phyloP scores from a whole-genome alignment of 1,140 invertebrate species.

The Ips typographus region DNA sequence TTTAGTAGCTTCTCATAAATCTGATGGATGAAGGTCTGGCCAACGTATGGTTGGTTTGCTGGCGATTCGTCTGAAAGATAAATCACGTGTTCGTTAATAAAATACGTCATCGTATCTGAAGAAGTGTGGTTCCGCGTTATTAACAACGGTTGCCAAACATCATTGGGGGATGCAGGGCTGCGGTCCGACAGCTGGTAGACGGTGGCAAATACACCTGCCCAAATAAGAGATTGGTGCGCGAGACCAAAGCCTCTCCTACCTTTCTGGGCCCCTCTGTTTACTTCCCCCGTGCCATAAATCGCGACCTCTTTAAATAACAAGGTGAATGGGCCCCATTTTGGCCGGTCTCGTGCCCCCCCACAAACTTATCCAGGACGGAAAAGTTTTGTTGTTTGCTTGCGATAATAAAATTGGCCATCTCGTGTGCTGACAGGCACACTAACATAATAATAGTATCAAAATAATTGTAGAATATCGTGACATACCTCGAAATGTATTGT shows the following conservation, averaged over 20 bases:
- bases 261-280: background rate
- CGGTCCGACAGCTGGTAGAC: slow-evolving; percentile 40
- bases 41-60: too few species aligned
- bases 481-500: too few species aligned
- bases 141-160: slow-evolving; percentile 16
- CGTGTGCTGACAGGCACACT: too few species aligned
- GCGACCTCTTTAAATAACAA: slow-evolving; percentile 24
- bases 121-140: slow-evolving; percentile 1
- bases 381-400: too few species aligned
- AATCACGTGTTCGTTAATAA: slow-evolving; percentile 2
- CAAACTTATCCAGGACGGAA: too few species aligned
- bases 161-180: slow-evolving; percentile 23
- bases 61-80: background rate
- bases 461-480: too few species aligned
- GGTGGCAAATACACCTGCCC: slow-evolving; percentile 44
- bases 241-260: background rate
- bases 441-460: background rate
- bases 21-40: too few species aligned
- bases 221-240: slow-evolving; percentile 36
- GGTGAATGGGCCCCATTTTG: slow-evolving; percentile 13
- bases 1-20: too few species aligned
- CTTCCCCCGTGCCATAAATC: slow-evolving; percentile 27
- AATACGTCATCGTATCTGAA: background rate
- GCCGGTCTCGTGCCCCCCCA: slow-evolving; percentile 6
- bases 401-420: background rate